phyloP scores from a whole-genome alignment of 2,888 invertebrate genomes.

The Drosophila barbarae region DNA sequence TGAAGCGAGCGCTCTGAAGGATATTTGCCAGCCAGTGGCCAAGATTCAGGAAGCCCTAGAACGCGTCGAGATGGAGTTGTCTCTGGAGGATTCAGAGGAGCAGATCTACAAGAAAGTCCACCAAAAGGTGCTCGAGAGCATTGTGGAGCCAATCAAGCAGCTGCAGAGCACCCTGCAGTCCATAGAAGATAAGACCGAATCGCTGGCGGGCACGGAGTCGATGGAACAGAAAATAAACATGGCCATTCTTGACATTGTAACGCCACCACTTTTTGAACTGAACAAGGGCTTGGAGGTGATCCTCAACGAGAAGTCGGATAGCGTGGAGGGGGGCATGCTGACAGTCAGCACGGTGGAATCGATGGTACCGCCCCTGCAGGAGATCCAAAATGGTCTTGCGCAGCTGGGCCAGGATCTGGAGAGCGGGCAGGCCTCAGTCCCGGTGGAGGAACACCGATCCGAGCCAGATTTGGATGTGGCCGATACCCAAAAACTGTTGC shows the following conservation, averaged over 20 bases:
- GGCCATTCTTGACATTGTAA: slow-evolving; percentile 84
- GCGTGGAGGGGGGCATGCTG: slow-evolving; percentile 76
- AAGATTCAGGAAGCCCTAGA: slow-evolving; percentile 80
- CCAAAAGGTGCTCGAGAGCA: slow-evolving; percentile 73
- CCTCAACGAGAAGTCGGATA: slow-evolving; percentile 74
- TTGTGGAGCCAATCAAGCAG: slow-evolving; percentile 75
- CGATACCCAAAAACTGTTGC: slow-evolving; percentile 79
- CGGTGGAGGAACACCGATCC: slow-evolving; percentile 25
- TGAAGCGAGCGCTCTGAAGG: slow-evolving; percentile 77
- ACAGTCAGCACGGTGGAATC: slow-evolving; percentile 80
- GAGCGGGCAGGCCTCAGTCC: slow-evolving; percentile 74
- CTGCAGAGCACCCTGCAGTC: slow-evolving; percentile 70
- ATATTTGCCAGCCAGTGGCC: slow-evolving; percentile 79
- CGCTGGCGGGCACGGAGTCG: slow-evolving; percentile 68
- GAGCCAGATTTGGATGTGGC: slow-evolving; percentile 76
- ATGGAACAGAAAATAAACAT: slow-evolving; percentile 81
- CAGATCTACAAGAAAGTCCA: slow-evolving; percentile 77
- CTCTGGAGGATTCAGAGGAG: slow-evolving; percentile 77
- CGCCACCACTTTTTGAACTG: slow-evolving; percentile 84
- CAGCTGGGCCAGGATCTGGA: slow-evolving; percentile 80
- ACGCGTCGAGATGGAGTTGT: slow-evolving; percentile 77
- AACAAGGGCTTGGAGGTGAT: slow-evolving; percentile 82
- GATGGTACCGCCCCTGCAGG: slow-evolving; percentile 82
- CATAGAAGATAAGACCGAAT: slow-evolving; percentile 72
- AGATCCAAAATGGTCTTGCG: slow-evolving; percentile 82